Percentiles rank a stretch among this genome's conserved stretches.
Conservation (phyloP, 2,113 vertebrate species). For the Cairina moschata region DNA sequence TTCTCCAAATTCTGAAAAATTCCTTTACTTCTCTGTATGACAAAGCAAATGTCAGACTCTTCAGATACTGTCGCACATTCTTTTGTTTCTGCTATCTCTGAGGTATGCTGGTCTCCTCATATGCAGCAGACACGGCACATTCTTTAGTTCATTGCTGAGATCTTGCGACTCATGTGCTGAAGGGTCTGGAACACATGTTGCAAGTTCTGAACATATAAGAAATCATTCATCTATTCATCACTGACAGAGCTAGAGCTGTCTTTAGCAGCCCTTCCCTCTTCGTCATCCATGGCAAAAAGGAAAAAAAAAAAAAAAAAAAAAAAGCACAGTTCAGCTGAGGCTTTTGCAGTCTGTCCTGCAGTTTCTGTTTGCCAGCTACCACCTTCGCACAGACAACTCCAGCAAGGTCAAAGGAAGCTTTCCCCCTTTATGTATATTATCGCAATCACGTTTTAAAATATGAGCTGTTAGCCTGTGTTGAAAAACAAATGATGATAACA, state of each 20-base stretch:
- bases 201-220: slow-evolving; percentile 66
- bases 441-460: not conserved
- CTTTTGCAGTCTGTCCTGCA: slow-evolving; percentile 41
- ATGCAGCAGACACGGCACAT: slow-evolving; percentile 23
- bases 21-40: slow-evolving; percentile 69
- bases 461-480: not conserved
- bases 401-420: slow-evolving; percentile 52
- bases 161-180: slow-evolving; percentile 54
- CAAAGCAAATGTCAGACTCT: slow-evolving; percentile 76
- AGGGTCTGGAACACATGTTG: slow-evolving; percentile 68
- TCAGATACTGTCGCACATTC: slow-evolving; percentile 67
- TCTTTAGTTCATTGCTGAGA: slow-evolving; percentile 41
- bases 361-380: slow-evolving; percentile 38
- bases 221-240: slow-evolving; percentile 73
- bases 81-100: slow-evolving; percentile 79
- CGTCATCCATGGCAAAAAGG: slow-evolving; percentile 38
- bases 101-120: slow-evolving; percentile 48
- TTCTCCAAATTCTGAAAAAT: slow-evolving; percentile 66
- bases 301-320: not conserved
- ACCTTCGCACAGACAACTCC: slow-evolving; percentile 34
- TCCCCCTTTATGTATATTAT: not conserved
- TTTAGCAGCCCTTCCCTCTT: slow-evolving; percentile 64
- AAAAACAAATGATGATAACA: not conserved
- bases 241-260: slow-evolving; percentile 31
- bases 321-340: not conserved